Base-by-base conservation (phyloP, 2,888 invertebrate species). In the Melanchra persicariae region DNA sequence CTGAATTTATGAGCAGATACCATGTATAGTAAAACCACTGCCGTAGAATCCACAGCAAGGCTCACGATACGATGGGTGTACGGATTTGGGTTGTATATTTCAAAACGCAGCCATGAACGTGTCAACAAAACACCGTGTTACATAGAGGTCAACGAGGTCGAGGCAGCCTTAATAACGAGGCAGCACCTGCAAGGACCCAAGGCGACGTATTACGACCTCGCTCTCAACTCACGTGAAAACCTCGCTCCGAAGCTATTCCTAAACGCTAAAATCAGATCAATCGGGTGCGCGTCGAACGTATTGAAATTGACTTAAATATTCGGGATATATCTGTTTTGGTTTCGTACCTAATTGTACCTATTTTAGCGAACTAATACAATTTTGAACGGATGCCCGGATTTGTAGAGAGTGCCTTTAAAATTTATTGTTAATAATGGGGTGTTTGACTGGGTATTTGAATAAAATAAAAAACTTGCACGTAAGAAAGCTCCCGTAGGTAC, bases 151-250 rank as follows among this genome's bases (percentile, higher is more conserved):
- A 66, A 47, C 67, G 22, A 63, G 51, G 61, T 66, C 59, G 24
- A 17, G 45, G 34, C 15, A 65, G 51, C 63, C 43, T 62, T 63
- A 89, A 83, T 91, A 88, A 89, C 85, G 83, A 76, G 85, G 79
- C 87, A 87, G 83, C 88, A 89, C 89, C 88, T 89, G 89, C 85
- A 78, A 74, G 61, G 77, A 70, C 68, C 80, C 78, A 83, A 67
- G 65, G 67, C 55, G 43, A 64, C 45, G 59, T 73, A 75, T 74
- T 67, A 17, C 52, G 69, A 77, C 70, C 85, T 64, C 67, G 22
- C 70, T 77, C 52, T 64, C 64, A 66, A 70, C 62, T 84, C 78
- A 77, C 72, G 70, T 73, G 81, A 63, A 76, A 86, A 83, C 83
- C 77, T 74, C 47, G 51, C 55, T 57, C 58, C 55, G 12, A 71